These are phyloP conservation scores for Eupithecia subumbrata DNA, from an alignment of 2,888 invertebrate species.

Conservation along the genomic window DNA sequence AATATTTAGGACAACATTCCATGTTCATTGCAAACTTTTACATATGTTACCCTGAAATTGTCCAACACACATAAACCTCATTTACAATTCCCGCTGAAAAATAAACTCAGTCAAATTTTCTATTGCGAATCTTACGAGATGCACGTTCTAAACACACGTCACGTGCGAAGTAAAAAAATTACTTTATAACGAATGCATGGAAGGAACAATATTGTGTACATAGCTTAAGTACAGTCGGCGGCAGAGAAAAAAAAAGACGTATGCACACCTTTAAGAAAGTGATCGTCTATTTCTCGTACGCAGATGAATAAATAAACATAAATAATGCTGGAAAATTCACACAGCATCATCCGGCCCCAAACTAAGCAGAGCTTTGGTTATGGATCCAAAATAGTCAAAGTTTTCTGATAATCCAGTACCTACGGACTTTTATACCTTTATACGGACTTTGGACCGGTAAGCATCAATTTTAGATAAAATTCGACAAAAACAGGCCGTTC, in stretches of 20 bases:
- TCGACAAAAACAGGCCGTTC: neutral
- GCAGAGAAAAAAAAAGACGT: neutral
- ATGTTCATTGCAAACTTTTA: neutral
- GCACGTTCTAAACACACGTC: constrained; percentile 23
- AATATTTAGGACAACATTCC: neutral
- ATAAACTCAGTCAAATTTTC: constrained; percentile 21
- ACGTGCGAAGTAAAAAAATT: constrained; percentile 35
- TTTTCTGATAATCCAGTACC: no score
- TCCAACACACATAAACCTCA: neutral
- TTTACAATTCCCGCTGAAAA: constrained; percentile 10
- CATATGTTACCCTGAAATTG: neutral
- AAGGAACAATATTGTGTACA: constrained; percentile 32
- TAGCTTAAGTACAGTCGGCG: constrained; percentile 19
- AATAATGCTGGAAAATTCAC: no score
- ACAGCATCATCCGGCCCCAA: no score
- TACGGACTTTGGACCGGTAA: neutral
- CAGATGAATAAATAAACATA: neutral
- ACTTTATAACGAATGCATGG: constrained; percentile 38
- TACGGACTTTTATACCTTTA: no score
- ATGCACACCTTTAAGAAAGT: neutral
- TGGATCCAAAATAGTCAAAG: no score
- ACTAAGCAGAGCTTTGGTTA: no score
- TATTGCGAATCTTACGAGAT: constrained; percentile 11
- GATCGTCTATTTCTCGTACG: neutral
- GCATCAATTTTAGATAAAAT: neutral